Evolutionary conservation across 1,140 invertebrate species (phyloP), one percentile per base, ranked within the genome.

Genomic region (Triops cancriformis): DNA sequence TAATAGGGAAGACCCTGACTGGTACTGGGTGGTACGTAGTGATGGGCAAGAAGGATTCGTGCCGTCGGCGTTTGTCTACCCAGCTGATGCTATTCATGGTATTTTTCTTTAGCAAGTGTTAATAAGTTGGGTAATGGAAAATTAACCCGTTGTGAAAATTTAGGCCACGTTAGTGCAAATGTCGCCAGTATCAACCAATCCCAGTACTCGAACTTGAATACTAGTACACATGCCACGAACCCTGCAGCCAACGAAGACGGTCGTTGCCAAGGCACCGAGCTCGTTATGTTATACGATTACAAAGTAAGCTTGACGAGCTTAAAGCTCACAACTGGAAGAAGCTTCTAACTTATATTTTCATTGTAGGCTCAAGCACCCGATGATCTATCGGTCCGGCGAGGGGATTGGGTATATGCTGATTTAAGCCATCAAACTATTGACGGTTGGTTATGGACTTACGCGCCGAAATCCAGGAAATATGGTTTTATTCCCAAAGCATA

Each of bases 31-130:
- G 51, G 89, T 95, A 26, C 88, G 93, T 78, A 93, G 92, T 81
- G 94, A 97, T 84, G 94, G 94, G 1, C 93, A 95, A 82, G 96
- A 98, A 86, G 96, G 96, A 12, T 98, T 98, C 85, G 95, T 98
- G 37, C 96, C 96, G 9, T 92, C 92, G 37, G 94, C 93, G n/a
- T 97, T 96, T 85, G 93, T 97, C 0, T 97, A 95, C 87, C 94
- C 94, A 7, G 93, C 91, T 72, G 90, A 92, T 81, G 91, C 93
- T 43, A 89, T 93, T 76, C 91, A 93, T 87, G 87, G 90, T 89
- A 37, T 37, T 37, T 37, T 86, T 83, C 74, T 80, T 79, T 77
- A 78, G 37, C 45, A 26, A 26, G 26, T 45, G 27, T 42, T 26
- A 26, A 26, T 26, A 26, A 6, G 81, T 18, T 75, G 86, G 85